A percentile compares a stretch with the other conserved stretches of the same genome.
Conservation (phyloP, 2,113 vertebrate species). For the Gyps fulvus region DNA sequence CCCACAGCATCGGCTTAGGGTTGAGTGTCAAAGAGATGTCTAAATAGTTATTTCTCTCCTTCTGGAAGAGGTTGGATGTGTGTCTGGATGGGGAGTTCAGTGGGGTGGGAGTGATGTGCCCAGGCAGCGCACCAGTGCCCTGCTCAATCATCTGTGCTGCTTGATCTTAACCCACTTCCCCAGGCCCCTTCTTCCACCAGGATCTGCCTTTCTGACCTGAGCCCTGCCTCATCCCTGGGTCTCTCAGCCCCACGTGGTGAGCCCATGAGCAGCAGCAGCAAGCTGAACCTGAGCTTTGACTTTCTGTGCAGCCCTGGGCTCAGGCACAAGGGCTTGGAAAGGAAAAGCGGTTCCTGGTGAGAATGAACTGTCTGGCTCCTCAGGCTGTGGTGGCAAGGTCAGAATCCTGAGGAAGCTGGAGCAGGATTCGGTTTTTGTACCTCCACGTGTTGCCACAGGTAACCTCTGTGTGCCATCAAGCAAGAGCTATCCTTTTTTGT, state of each 20-base stretch:
- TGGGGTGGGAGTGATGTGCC: rapidly evolving
- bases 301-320: not conserved
- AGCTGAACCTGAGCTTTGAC: not conserved
- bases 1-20: not conserved
- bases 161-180: not conserved
- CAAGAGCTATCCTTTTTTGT: not conserved
- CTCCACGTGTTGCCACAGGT: not conserved
- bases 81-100: not conserved
- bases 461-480: not conserved
- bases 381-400: not conserved
- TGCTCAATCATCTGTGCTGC: not conserved
- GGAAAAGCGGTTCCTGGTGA: not conserved
- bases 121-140: not conserved
- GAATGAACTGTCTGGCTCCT: not conserved
- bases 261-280: not conserved
- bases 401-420: not conserved
- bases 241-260: not conserved
- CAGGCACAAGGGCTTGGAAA: not conserved
- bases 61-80: not conserved
- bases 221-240: not conserved
- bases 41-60: not conserved
- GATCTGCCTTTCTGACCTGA: not conserved
- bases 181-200: not conserved
- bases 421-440: not conserved
- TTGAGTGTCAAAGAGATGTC: not conserved